These are phyloP conservation scores for Haliclona indistincta DNA, from an alignment of 37 sponge, comb jelly and placozoan species.

Conservation along the genomic window DNA sequence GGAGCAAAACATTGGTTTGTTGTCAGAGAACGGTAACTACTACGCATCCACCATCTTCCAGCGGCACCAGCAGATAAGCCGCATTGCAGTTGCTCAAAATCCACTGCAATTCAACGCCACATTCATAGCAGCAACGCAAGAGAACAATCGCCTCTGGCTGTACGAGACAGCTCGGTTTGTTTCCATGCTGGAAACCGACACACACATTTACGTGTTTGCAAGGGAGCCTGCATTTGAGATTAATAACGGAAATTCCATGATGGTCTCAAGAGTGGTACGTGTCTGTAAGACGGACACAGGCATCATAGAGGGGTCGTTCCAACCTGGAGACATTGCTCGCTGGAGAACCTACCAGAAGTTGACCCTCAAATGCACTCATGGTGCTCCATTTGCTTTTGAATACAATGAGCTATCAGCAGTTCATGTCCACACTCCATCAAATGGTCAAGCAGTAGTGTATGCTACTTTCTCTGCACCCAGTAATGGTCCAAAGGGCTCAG, in stretches of 20 bases:
- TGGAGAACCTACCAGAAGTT: constrained; percentile 66
- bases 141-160: constrained; percentile 21
- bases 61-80: neutral
- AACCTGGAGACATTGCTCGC: neutral
- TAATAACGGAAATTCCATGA: neutral
- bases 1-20: constrained; percentile 3
- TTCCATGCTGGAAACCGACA: constrained; percentile 37
- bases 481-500: constrained; percentile 66
- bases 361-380: constrained; percentile 34
- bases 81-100: constrained; percentile 41
- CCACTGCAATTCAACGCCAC: constrained; percentile 11
- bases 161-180: constrained; percentile 39
- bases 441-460: constrained; percentile 35
- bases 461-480: constrained; percentile 46
- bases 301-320: neutral
- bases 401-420: constrained; percentile 54
- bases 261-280: constrained; percentile 54
- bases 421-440: neutral
- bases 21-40: constrained; percentile 34
- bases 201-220: constrained; percentile 50
- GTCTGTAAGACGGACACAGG: constrained; percentile 57
- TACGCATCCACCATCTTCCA: constrained; percentile 43
- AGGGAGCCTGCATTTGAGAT: constrained; percentile 57
- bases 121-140: constrained; percentile 15
- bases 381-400: constrained; percentile 24